Conservation (phyloP, 1,140 invertebrate species). For the Sarcophaga peregrina region DNA sequence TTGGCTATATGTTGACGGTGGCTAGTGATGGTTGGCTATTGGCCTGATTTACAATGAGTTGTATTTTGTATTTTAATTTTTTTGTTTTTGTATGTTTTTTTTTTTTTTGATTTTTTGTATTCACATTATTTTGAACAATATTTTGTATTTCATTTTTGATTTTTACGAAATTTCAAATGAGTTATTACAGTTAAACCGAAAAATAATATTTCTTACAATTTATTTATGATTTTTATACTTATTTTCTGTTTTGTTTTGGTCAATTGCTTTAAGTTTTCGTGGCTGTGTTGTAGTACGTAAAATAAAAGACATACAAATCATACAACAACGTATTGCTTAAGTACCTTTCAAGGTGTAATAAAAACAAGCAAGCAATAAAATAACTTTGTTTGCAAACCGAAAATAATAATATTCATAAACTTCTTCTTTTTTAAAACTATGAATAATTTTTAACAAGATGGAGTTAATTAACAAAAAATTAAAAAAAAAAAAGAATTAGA, state of each 20-base stretch:
- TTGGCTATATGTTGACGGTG: not conserved
- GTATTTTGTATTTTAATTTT: too few relatives aligned
- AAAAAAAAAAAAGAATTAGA: too few relatives aligned
- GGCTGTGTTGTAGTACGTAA: not conserved
- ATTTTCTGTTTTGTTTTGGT: not conserved
- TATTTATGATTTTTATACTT: not conserved
- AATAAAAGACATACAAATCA: not conserved
- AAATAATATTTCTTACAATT: slow-evolving; percentile 6
- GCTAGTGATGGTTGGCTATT: not conserved
- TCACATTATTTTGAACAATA: not conserved
- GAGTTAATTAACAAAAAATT: not conserved
- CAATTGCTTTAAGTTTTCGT: not conserved
- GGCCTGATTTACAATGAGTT: not conserved
- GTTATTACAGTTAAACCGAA: slow-evolving; percentile 2
- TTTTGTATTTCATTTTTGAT: not conserved
- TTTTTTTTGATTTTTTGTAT: not conserved
- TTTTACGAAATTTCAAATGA: slow-evolving; percentile 5
- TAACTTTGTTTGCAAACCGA: not conserved
- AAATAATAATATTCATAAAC: not conserved
- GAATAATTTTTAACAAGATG: not conserved
- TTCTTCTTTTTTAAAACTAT: not conserved
- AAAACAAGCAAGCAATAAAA: not conserved
- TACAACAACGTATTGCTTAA: not conserved
- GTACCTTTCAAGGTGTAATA: slow-evolving; percentile 10
- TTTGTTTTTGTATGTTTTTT: not conserved